phyloP scores from a whole-genome alignment of 1,140 invertebrate species.

The Anastrepha ludens region DNA sequence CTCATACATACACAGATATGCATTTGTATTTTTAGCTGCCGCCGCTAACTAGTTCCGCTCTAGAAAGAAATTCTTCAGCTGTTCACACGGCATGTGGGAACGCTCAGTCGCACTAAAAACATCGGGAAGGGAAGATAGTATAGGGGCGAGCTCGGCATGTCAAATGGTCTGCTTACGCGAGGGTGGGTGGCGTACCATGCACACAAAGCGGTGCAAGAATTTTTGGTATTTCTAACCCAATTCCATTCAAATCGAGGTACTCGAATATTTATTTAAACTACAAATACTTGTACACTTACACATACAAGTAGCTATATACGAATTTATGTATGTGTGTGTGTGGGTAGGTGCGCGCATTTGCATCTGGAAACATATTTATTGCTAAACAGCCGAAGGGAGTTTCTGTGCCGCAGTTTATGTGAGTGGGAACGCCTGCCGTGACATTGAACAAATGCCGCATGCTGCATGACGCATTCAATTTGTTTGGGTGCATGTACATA shows the following conservation, averaged over 20 bases:
- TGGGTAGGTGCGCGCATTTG: neutral
- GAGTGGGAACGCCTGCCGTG: conserved; percentile 31
- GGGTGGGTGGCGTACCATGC: neutral
- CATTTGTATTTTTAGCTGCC: conserved; percentile 8
- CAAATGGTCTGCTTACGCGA: neutral
- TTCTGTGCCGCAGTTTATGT: neutral
- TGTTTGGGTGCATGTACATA: neutral
- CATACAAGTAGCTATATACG: too few relatives aligned
- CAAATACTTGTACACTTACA: too few relatives aligned
- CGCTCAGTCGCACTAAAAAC: neutral
- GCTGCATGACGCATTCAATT: neutral
- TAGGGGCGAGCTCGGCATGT: neutral
- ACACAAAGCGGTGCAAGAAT: neutral
- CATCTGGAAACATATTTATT: conserved; percentile 14
- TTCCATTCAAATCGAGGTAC: neutral
- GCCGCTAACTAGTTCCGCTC: conserved; percentile 26
- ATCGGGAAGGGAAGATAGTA: too few relatives aligned
- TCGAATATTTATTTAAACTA: neutral
- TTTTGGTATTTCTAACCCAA: conserved; percentile 40
- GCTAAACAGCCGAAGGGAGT: neutral
- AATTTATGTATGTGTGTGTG: too few relatives aligned
- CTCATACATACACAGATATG: neutral
- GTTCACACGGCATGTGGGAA: conserved; percentile 46
- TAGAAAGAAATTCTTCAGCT: conserved; percentile 22
- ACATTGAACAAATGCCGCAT: conserved; percentile 34